These are phyloP conservation scores for Perca flavescens DNA, from an alignment of 2,113 vertebrate species.

Conservation along the genomic window DNA sequence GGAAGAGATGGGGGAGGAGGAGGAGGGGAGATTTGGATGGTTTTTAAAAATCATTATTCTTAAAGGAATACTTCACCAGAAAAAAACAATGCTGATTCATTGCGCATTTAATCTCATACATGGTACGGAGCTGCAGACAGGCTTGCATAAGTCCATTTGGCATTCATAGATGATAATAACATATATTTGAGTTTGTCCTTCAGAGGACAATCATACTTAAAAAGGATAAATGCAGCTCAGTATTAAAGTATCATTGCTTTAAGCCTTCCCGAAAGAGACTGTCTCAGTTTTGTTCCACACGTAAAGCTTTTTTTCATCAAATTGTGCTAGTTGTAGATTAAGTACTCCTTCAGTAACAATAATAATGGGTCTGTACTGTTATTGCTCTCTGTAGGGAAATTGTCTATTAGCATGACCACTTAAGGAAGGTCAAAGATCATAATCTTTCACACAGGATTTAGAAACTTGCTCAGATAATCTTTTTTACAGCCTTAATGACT, in stretches of 20 bases:
- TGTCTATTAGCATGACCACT: conserved; percentile 1
- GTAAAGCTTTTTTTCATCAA: neutral
- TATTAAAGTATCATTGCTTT: conserved; percentile 15
- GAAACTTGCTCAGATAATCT: neutral
- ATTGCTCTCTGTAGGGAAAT: conserved; percentile 11
- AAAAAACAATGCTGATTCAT: conserved; percentile 5
- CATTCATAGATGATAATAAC: conserved; percentile 35
- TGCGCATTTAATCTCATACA: conserved; percentile 16
- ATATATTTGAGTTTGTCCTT: conserved; percentile 54
- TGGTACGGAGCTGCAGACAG: neutral
- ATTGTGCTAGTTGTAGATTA: conserved; percentile 8
- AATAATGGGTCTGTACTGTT: conserved; percentile 5
- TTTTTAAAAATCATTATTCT: conserved; percentile 40
- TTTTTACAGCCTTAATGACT: conserved; percentile 1
- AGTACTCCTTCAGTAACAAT: conserved; percentile 4
- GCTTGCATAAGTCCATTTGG: conserved; percentile 7
- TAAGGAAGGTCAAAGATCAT: conserved; percentile 47
- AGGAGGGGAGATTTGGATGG: conserved; percentile 22
- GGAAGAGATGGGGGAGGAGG: neutral
- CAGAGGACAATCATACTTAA: conserved; percentile 23
- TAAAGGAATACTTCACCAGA: conserved; percentile 32
- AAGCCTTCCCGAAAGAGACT: conserved; percentile 33
- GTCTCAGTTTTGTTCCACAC: neutral
- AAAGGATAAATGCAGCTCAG: conserved; percentile 31
- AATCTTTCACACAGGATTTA: conserved; percentile 19